Evolutionary conservation across 2,113 vertebrate genomes (phyloP).

Genomic region (Aphyosemion australe): DNA sequence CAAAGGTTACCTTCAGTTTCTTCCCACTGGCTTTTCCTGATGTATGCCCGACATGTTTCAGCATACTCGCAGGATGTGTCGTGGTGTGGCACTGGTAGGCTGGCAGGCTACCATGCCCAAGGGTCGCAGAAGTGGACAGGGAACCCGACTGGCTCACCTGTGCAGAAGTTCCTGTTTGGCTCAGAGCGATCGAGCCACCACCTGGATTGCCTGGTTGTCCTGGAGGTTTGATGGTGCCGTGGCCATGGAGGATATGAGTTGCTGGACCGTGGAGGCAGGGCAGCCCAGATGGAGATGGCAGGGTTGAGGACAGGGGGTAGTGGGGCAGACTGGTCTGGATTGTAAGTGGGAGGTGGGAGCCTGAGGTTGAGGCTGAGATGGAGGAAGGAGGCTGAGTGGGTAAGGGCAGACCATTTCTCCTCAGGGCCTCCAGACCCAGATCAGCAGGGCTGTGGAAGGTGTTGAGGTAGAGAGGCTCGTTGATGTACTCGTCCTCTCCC

Average conservation of each 20-base stretch:
- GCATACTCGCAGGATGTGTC: conserved; percentile 65
- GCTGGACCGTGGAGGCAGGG: conserved; percentile 68
- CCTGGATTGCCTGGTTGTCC: conserved; percentile 56
- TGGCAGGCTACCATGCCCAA: conserved; percentile 63
- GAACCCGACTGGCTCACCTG: conserved; percentile 57
- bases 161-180: conserved; percentile 59
- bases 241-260: conserved; percentile 62
- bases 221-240: conserved; percentile 56
- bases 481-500: conserved; percentile 91
- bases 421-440: conserved; percentile 84
- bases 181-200: conserved; percentile 35
- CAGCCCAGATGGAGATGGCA: conserved; percentile 65
- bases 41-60: conserved; percentile 70
- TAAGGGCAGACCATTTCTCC: conserved; percentile 84
- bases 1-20: conserved; percentile 94
- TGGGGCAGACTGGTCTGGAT: conserved; percentile 74
- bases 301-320: conserved; percentile 67
- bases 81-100: conserved; percentile 69
- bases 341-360: conserved; percentile 67
- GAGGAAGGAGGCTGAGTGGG: conserved; percentile 49
- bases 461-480: conserved; percentile 94
- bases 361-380: conserved; percentile 55
- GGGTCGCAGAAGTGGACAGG: conserved; percentile 52
- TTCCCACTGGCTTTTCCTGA: conserved; percentile 77
- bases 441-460: conserved; percentile 85